A percentile compares a stretch with the other conserved stretches of the same genome.
Conservation (phyloP, 1,140 invertebrate species). For the Lysiphlebus fabarum region DNA sequence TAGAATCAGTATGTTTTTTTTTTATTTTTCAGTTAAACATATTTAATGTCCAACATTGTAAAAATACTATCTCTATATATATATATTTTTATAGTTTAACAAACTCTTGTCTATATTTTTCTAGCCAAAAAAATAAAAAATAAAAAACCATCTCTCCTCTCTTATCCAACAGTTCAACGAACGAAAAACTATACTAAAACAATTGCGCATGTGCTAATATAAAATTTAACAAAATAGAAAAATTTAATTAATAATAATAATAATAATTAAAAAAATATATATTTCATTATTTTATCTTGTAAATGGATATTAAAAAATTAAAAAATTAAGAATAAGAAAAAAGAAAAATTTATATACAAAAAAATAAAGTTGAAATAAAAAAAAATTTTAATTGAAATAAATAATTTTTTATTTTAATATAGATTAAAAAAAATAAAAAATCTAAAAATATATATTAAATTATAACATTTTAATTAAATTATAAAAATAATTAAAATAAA, state of each 20-base stretch:
- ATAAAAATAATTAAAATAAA: no score
- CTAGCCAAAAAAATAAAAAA: background rate
- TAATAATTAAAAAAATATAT: no score
- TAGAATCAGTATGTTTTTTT: no score
- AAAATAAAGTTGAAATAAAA: background rate
- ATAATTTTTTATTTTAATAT: no score
- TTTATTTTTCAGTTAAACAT: no score
- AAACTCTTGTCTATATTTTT: background rate
- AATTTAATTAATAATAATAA: background rate
- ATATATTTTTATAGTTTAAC: no score
- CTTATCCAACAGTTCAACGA: conserved; percentile 39
- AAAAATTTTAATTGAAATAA: background rate
- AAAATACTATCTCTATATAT: no score
- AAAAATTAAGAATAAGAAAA: background rate
- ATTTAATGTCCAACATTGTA: no score
- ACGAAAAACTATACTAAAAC: conserved; percentile 33
- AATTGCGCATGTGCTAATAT: conserved; percentile 35
- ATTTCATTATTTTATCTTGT: no score
- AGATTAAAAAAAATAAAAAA: no score
- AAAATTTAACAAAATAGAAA: background rate
- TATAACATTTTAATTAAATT: no score
- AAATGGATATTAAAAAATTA: background rate
- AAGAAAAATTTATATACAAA: background rate
- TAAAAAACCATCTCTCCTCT: background rate
- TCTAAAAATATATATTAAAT: no score